Base-by-base conservation (phyloP, 2,888 invertebrate species). In the Brenthis hecate region DNA sequence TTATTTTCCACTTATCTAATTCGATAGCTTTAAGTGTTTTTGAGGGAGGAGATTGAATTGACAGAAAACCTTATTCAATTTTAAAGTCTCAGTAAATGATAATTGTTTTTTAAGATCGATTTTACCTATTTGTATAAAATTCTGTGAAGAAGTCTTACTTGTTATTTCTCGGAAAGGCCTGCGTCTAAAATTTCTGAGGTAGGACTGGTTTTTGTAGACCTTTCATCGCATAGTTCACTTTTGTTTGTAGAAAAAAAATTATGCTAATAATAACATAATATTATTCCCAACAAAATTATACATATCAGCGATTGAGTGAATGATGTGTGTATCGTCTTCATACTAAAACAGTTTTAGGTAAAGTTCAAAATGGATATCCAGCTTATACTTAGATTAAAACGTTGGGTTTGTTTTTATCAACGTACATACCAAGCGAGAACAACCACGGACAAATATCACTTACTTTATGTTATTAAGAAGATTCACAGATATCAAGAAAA, bases 1-100 rank as follows among this genome's bases (percentile, higher is more conserved):
- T 60, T 67, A 43, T 32, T 56, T 13, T 43, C 58, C 60, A 68
- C 58, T 65, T 68, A 68, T 64, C 55, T 58, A 58, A 65, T 65
- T 58, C 56, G 68, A 61, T 67, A 60, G 55, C n/a, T 16, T 56
- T 51, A 16, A 2, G 13, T 53, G 13, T 53, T 4, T 13, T 6
- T 14, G n/a, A 13, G 28, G 13, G 54, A 56, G 56, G 48, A 63
- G 28, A 47, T 19, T 13, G 23, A 8, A 54, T 19, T 16, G 4
- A 53, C 3, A 51, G 3, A 19, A 54, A 54, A 6, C 8, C 8
- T 19, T 23, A 11, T 19, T 54, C 3, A 19, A 19, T 19, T 11
- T 13, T 54, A 2, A 19, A 19, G 8, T 8, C 8, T 19, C 19
- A 23, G 11, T 54, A 53, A 11, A 54, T 3, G 13, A 19, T 8